Percentiles rank a stretch among this genome's conserved stretches.
Evolutionary conservation across 1,140 invertebrate genomes (phyloP).

Genomic region (Uloborus diversus): DNA sequence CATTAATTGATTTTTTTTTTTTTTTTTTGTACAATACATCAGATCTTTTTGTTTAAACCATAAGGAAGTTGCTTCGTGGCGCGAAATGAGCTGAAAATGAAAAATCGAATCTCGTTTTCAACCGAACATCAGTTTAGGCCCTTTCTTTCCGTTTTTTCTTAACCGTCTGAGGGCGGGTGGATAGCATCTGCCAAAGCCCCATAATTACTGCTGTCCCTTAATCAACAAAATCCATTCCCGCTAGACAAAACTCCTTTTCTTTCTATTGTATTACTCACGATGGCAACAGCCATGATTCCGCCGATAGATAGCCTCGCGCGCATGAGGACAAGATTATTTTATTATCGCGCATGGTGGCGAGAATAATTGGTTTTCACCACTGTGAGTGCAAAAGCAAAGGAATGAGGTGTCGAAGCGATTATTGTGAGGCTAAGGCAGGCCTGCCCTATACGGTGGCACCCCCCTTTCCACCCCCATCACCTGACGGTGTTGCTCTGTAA

Average conservation of each 20-base stretch:
- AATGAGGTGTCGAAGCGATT: constrained; percentile 3
- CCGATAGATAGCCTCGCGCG: not conserved
- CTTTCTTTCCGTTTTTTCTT: too few species aligned
- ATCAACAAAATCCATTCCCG: constrained; percentile 25
- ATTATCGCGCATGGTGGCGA: constrained; percentile 13
- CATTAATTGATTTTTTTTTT: too few species aligned
- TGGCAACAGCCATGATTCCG: not conserved
- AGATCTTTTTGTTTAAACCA: too few species aligned
- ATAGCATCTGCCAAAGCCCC: too few species aligned
- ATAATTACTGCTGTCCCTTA: too few species aligned
- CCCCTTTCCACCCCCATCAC: not conserved
- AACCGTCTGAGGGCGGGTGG: too few species aligned
- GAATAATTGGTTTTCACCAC: constrained; percentile 40
- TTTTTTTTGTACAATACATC: too few species aligned
- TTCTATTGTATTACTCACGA: not conserved
- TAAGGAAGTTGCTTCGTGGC: too few species aligned
- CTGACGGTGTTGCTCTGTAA: not conserved
- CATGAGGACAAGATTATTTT: constrained; percentile 28
- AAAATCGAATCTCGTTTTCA: too few species aligned
- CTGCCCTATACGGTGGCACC: not conserved
- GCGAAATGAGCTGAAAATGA: too few species aligned
- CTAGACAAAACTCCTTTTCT: not conserved
- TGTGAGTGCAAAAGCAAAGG: not conserved
- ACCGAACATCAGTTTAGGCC: too few species aligned
- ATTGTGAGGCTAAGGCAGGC: not conserved